phyloP scores from a whole-genome alignment of 2,888 invertebrate species.

The Erynnis tages region DNA sequence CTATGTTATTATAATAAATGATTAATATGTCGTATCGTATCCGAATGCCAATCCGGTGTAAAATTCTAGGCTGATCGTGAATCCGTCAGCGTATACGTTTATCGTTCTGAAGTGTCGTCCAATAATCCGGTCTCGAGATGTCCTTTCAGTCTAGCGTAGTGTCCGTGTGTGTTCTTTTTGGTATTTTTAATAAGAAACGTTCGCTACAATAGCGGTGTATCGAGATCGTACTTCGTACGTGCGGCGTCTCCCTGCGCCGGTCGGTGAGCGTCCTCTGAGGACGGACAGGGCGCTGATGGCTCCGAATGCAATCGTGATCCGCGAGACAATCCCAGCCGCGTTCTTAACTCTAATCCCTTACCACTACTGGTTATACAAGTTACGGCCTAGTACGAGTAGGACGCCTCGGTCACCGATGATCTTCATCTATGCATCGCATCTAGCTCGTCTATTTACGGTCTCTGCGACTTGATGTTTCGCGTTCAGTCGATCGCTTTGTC shows the following conservation, averaged over 20 bases:
- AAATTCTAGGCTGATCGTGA: not conserved
- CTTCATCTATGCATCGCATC: conserved; percentile 1
- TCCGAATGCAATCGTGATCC: no score
- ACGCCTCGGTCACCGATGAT: conserved; percentile 19
- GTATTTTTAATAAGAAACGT: conserved; percentile 5
- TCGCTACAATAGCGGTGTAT: not conserved
- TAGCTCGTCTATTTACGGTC: conserved; percentile 9
- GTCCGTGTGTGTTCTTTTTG: conserved; percentile 8
- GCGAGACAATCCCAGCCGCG: no score
- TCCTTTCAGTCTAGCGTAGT: conserved; percentile 5
- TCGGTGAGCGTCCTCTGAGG: conserved; percentile 10
- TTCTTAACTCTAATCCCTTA: conserved; percentile 14
- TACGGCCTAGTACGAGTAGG: conserved; percentile 19
- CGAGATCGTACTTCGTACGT: conserved; percentile 8
- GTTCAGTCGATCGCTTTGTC: no score
- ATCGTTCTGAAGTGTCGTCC: not conserved
- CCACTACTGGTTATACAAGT: conserved; percentile 9
- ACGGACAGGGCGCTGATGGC: no score
- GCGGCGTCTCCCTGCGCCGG: conserved; percentile 10
- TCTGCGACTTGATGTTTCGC: conserved; percentile 1
- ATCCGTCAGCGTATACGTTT: not conserved
- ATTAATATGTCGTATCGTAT: not conserved
- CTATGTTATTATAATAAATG: no score
- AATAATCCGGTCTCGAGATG: not conserved
- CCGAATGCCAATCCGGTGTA: not conserved